phyloP scores from a whole-genome alignment of 2,113 vertebrate genomes.

The Suricata suricatta region DNA sequence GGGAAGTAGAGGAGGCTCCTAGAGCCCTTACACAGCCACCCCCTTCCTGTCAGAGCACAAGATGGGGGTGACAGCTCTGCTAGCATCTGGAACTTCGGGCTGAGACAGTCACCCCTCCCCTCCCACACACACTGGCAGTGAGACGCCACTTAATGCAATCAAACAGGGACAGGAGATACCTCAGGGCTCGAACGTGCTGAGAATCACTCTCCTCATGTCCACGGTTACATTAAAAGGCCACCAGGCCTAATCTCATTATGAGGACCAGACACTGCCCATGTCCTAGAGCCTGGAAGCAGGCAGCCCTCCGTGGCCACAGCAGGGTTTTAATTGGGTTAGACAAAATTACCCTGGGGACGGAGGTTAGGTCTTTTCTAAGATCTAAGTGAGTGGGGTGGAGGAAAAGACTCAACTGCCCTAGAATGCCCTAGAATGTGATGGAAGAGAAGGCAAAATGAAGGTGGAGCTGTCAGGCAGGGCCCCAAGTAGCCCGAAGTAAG shows the following conservation, averaged over 20 bases:
- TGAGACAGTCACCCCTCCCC: background rate
- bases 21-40: background rate
- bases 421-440: background rate
- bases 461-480: background rate
- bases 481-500: background rate
- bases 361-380: background rate
- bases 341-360: background rate
- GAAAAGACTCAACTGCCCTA: background rate
- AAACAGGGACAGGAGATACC: background rate
- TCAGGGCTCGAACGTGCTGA: background rate
- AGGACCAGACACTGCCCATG: constrained; percentile 43
- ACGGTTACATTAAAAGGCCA: constrained; percentile 36
- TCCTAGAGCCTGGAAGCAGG: background rate
- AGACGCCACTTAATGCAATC: constrained; percentile 54
- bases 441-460: background rate
- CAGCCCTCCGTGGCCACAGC: background rate
- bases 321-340: constrained; percentile 50
- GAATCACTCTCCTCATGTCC: background rate
- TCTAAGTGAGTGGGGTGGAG: background rate
- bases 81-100: background rate
- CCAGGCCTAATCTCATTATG: constrained; percentile 62
- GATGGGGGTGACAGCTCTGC: background rate
- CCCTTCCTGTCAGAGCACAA: background rate
- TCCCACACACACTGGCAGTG: background rate
- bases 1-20: background rate